These are phyloP conservation scores for Parascotia fuliginaria DNA, from an alignment of 2,888 invertebrate species.

Conservation along the genomic window DNA sequence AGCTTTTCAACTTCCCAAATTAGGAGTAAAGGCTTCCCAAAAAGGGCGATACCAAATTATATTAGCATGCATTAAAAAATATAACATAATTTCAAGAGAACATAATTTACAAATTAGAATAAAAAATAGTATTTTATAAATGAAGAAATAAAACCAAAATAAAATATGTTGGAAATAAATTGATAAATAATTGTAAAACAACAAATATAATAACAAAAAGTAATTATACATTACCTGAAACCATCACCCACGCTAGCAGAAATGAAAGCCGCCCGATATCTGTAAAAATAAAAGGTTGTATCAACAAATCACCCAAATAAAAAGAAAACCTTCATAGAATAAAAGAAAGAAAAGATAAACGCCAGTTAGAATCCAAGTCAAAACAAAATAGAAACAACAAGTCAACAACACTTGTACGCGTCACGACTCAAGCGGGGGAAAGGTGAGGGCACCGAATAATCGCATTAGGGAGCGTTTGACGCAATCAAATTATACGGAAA, in stretches of 20 bases:
- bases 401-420: slow-evolving; percentile 77
- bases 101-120: neutral
- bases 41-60: neutral
- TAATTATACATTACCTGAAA: slow-evolving; percentile 59
- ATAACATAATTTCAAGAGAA: neutral
- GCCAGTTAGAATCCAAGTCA: slow-evolving; percentile 59
- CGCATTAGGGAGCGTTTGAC: slow-evolving; percentile 67
- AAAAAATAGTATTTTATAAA: neutral
- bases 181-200: slow-evolving; percentile 8
- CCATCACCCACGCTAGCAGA: slow-evolving; percentile 7
- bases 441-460: slow-evolving; percentile 68
- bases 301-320: slow-evolving; percentile 27
- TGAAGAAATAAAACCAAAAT: neutral
- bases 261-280: slow-evolving; percentile 39
- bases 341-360: slow-evolving; percentile 43
- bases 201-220: slow-evolving; percentile 12
- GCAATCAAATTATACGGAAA: slow-evolving; percentile 69
- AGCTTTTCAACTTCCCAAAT: neutral
- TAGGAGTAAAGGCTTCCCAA: neutral
- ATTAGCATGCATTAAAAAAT: neutral
- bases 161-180: slow-evolving; percentile 6
- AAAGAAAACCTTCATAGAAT: slow-evolving; percentile 30
- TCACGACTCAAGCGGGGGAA: slow-evolving; percentile 56
- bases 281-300: slow-evolving; percentile 54
- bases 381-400: slow-evolving; percentile 78